phyloP scores from a whole-genome alignment of 2,888 invertebrate species.

The Venustoraphidia nigricollis region DNA sequence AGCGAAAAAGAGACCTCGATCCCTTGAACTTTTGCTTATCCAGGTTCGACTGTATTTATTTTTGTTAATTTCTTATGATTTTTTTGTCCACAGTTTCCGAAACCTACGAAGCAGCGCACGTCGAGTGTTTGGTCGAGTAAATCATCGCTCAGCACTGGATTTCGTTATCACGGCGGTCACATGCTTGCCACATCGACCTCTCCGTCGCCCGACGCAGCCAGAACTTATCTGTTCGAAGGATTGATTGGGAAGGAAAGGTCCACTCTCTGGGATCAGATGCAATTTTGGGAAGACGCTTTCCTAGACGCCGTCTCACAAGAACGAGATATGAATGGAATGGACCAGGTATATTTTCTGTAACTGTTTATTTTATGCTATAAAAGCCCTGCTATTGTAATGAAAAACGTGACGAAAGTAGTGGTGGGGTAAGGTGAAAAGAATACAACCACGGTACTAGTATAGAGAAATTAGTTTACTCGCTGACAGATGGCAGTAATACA shows the following conservation, averaged over 20 bases:
- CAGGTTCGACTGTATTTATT: too few species aligned
- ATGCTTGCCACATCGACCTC: slow-evolving; percentile 71
- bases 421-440: too few species aligned
- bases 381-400: too few species aligned
- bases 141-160: slow-evolving; percentile 73
- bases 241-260: slow-evolving; percentile 68
- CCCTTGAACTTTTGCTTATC: too few species aligned
- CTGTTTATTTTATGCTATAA: too few species aligned
- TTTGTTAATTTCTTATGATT: slow-evolving; percentile 9
- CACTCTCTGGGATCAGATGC: slow-evolving; percentile 95
- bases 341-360: slow-evolving; percentile 44
- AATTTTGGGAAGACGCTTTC: slow-evolving; percentile 99
- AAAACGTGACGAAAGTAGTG: too few species aligned
- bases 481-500: too few species aligned
- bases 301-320: slow-evolving; percentile 96
- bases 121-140: slow-evolving; percentile 88
- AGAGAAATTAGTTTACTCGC: too few species aligned
- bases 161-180: slow-evolving; percentile 75
- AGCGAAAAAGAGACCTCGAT: too few species aligned
- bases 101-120: slow-evolving; percentile 60
- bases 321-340: slow-evolving; percentile 98
- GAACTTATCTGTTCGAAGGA: slow-evolving; percentile 88
- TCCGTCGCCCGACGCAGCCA: slow-evolving; percentile 77
- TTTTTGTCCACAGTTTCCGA: slow-evolving; percentile 40
- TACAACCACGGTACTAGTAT: too few species aligned